A percentile compares a stretch with the other conserved stretches of the same genome.
phyloP scores from a whole-genome alignment of 1,140 invertebrate species.

The Drosophila neocordata region DNA sequence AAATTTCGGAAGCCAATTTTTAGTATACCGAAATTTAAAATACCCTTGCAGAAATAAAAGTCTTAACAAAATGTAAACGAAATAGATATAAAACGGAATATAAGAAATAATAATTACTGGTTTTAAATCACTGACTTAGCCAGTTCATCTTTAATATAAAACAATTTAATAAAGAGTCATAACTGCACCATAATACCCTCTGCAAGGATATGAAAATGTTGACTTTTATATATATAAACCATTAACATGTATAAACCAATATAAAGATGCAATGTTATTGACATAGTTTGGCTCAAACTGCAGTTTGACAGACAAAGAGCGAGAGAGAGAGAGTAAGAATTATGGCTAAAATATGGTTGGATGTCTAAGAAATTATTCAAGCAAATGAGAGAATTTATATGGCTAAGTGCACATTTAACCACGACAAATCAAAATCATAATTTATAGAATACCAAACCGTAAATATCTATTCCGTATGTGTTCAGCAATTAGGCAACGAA shows the following conservation, averaged over 20 bases:
- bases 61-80: too few relatives aligned
- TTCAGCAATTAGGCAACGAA: slow-evolving; percentile 23
- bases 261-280: slow-evolving; percentile 33
- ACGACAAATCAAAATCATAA: slow-evolving; percentile 47
- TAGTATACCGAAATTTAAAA: not conserved
- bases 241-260: slow-evolving; percentile 7
- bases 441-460: slow-evolving; percentile 5
- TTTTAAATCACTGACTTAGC: too few relatives aligned
- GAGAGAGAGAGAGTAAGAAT: not conserved
- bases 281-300: slow-evolving; percentile 4
- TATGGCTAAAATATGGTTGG: slow-evolving; percentile 8
- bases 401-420: slow-evolving; percentile 38
- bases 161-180: not conserved
- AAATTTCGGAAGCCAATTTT: not conserved
- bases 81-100: not conserved
- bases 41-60: not conserved
- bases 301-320: too few relatives aligned
- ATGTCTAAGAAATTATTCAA: slow-evolving; percentile 23
- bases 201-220: not conserved
- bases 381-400: slow-evolving; percentile 33
- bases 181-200: not conserved
- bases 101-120: too few relatives aligned
- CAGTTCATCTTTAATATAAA: not conserved
- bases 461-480: slow-evolving; percentile 41
- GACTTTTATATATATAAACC: slow-evolving; percentile 18